A percentile compares a stretch with the other conserved stretches of the same genome.
Evolutionary conservation across 2,888 invertebrate species (phyloP).

Genomic region (Biston stratarius): DNA sequence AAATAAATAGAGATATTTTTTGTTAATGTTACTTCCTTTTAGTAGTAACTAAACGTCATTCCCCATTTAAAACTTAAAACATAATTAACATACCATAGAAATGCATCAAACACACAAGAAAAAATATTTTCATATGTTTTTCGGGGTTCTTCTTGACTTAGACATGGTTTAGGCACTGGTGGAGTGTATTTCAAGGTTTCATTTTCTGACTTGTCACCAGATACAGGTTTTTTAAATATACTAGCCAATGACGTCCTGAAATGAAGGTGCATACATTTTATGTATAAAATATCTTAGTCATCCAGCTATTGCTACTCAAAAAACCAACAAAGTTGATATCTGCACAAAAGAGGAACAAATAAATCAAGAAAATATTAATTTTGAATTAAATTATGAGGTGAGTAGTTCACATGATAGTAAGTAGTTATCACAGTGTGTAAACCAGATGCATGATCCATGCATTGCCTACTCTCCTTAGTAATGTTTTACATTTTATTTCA

Average conservation of each 20-base stretch:
- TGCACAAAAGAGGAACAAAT: too few species aligned
- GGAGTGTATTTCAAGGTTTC: constrained; percentile 73
- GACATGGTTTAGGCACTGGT: constrained; percentile 47
- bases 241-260: constrained; percentile 75
- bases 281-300: too few species aligned
- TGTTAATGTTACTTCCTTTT: neutral
- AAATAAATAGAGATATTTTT: too few species aligned
- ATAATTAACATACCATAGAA: constrained; percentile 68
- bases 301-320: too few species aligned
- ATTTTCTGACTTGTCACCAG: constrained; percentile 56
- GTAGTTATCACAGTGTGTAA: too few species aligned
- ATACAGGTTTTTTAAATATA: constrained; percentile 64
- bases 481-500: neutral
- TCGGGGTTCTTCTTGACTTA: constrained; percentile 52
- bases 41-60: neutral
- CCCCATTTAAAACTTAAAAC: neutral
- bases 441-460: too few species aligned
- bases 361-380: too few species aligned
- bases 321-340: too few species aligned
- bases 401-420: too few species aligned
- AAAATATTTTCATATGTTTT: constrained; percentile 62
- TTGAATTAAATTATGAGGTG: too few species aligned
- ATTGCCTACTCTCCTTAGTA: too few species aligned
- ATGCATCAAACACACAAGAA: constrained; percentile 70
- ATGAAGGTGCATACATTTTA: constrained; percentile 27